Evolutionary conservation across 2,797 vertebrate species (phyloP), one percentile per base, ranked within the genome.

Genomic region (Danio albolineatus): DNA sequence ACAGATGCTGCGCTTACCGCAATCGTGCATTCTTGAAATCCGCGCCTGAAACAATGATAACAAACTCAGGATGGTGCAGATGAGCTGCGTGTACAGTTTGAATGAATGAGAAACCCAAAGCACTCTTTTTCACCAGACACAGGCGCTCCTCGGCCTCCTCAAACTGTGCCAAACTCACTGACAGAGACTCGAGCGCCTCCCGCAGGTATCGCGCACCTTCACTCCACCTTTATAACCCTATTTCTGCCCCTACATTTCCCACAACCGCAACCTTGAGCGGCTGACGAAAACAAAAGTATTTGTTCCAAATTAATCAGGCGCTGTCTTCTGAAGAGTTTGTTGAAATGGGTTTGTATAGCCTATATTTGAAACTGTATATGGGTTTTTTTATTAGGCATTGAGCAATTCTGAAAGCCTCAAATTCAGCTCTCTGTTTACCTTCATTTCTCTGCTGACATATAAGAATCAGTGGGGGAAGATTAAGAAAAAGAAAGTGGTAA

Each of bases 371-470:
- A 10, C 39, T 49, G 17, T 53, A 19, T 2, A 39, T 49, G 17
- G 53, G 19, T 2, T 17, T 61, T 60, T 61, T 8, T 49, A 12
- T 51, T 70, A 5, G 70, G 48, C 10, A 4, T 7, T 65, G 17
- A 28, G 39, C 43, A 6, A 49, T 57, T 64, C 8, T 62, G 16
- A 53, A 62, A 44, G 51, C 14, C 48, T 56, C 41, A 66, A 64
- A 10, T 16, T 7, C 16, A 13, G 16, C 44, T 53, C 59, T 75
- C 36, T 76, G 48, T 76, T 89, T 73, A 76, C 89, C 91, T 93
- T 94, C 91, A 93, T 92, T 87, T 86, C 86, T 90, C 90, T 75
- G 74, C 78, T 79, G 69, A 73, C 17, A 76, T 38, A 1, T 6
- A 44, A n/a, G 51, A 38, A 17, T 46, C 64, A 10, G 51, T 10